These are phyloP conservation scores for Papilio glaucus DNA, from an alignment of 1,140 invertebrate species.

Conservation along the genomic window DNA sequence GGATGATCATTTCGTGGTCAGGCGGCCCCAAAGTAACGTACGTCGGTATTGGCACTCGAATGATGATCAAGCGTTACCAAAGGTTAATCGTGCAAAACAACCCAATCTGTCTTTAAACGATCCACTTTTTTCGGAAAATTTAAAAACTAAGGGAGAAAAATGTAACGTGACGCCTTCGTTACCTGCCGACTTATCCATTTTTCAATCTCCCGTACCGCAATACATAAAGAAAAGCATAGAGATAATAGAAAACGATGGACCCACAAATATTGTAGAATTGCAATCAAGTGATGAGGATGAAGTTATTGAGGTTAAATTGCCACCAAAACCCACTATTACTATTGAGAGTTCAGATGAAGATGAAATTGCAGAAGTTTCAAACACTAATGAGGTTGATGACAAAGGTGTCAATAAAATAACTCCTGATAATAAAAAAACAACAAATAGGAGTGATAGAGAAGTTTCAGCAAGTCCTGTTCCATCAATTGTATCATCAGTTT, in stretches of 20 bases:
- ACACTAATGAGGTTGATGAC: slow-evolving; percentile 30
- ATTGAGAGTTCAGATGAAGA: slow-evolving; percentile 83
- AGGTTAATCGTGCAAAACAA: slow-evolving; percentile 58
- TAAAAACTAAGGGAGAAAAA: slow-evolving; percentile 57
- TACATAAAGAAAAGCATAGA: slow-evolving; percentile 67
- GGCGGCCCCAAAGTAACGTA: slow-evolving; percentile 58
- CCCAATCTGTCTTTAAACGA: slow-evolving; percentile 41
- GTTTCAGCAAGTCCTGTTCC: slow-evolving; percentile 76
- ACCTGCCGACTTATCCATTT: slow-evolving; percentile 59
- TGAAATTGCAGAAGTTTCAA: slow-evolving; percentile 52
- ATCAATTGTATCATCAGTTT: slow-evolving; percentile 79
- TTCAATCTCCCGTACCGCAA: slow-evolving; percentile 62
- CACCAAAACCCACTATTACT: slow-evolving; percentile 75
- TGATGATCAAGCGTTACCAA: slow-evolving; percentile 55
- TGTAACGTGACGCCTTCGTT: slow-evolving; percentile 34
- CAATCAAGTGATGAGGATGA: slow-evolving; percentile 80
- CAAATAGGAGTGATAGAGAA: slow-evolving; percentile 52
- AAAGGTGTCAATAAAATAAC: slow-evolving; percentile 41
- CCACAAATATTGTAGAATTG: slow-evolving; percentile 55
- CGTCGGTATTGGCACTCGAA: slow-evolving; percentile 73
- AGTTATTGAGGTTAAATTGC: slow-evolving; percentile 75
- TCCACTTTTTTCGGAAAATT: slow-evolving; percentile 37
- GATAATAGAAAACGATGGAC: slow-evolving; percentile 62
- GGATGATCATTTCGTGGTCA: slow-evolving; percentile 54
- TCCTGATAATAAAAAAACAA: slow-evolving; percentile 45